phyloP scores from a whole-genome alignment of 1,140 invertebrate genomes.

The Phortica variegata region DNA sequence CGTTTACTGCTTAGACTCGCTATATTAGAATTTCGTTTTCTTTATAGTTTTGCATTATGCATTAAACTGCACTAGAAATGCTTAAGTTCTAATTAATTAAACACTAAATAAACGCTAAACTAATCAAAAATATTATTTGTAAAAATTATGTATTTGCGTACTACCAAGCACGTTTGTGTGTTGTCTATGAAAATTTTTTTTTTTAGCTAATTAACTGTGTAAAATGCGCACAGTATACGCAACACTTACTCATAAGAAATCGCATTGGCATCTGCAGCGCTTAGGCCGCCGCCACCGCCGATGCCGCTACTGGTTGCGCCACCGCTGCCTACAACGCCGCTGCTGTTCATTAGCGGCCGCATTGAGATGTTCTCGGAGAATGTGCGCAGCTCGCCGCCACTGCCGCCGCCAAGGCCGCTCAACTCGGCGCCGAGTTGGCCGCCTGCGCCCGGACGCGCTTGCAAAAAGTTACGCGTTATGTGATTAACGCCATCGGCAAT shows the following conservation, averaged over 20 bases:
- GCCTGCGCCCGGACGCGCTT: constrained; percentile 50
- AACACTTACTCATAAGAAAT: constrained; percentile 52
- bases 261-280: constrained; percentile 42
- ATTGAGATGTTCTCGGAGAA: constrained; percentile 76
- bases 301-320: constrained; percentile 7
- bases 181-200: too few relatives aligned
- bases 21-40: too few relatives aligned
- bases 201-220: too few relatives aligned
- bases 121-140: too few relatives aligned
- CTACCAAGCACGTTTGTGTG: too few relatives aligned
- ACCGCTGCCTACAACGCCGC: constrained; percentile 13
- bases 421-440: constrained; percentile 30
- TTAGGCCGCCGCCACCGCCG: constrained; percentile 25
- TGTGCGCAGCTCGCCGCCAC: constrained; percentile 55
- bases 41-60: too few relatives aligned
- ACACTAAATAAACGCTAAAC: too few relatives aligned
- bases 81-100: too few relatives aligned
- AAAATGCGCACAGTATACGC: too few relatives aligned
- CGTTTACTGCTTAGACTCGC: too few relatives aligned
- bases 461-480: constrained; percentile 60
- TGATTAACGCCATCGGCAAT: constrained; percentile 64
- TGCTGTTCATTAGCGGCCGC: constrained; percentile 62
- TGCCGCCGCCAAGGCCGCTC: constrained; percentile 26
- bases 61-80: too few relatives aligned
- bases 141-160: too few relatives aligned